Evolutionary conservation across 2,113 vertebrate species (phyloP).

Genomic region (Oostethus manadensis): DNA sequence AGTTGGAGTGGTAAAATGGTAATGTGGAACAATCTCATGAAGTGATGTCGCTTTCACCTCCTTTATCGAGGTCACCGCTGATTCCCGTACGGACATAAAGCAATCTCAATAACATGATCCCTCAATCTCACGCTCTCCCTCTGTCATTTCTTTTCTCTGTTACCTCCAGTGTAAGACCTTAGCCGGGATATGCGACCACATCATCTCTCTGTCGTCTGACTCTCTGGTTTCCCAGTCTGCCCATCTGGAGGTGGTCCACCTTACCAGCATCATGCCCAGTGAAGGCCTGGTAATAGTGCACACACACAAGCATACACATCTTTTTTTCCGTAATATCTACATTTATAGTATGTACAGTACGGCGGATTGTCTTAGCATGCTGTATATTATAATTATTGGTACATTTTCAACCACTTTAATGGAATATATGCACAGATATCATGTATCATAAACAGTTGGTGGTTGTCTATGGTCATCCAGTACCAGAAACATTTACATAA

Average conservation of each 20-base stretch:
- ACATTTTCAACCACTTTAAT: too few species aligned
- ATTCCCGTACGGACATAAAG: slow-evolving; percentile 42
- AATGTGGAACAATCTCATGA: slow-evolving; percentile 62
- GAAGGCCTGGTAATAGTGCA: slow-evolving; percentile 82
- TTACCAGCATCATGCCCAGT: slow-evolving; percentile 84
- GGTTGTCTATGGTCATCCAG: too few species aligned
- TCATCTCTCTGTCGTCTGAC: slow-evolving; percentile 88
- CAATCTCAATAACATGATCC: slow-evolving; percentile 52
- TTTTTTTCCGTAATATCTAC: neutral
- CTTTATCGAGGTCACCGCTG: slow-evolving; percentile 54
- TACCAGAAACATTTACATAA: too few species aligned
- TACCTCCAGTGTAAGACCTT: slow-evolving; percentile 84
- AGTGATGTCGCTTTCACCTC: slow-evolving; percentile 61
- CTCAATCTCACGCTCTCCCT: slow-evolving; percentile 13
- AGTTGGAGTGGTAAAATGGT: slow-evolving; percentile 44
- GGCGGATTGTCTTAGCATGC: too few species aligned
- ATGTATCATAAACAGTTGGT: too few species aligned
- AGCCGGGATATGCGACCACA: slow-evolving; percentile 91
- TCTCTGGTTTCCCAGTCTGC: slow-evolving; percentile 83
- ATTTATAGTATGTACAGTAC: too few species aligned
- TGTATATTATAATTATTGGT: too few species aligned
- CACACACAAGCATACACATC: slow-evolving; percentile 8
- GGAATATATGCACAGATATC: too few species aligned
- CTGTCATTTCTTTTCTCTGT: slow-evolving; percentile 11
- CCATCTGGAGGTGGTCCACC: slow-evolving; percentile 82